Conservation (phyloP, 92 coral and sea anemone species). For the Blastomussa wellsi region DNA sequence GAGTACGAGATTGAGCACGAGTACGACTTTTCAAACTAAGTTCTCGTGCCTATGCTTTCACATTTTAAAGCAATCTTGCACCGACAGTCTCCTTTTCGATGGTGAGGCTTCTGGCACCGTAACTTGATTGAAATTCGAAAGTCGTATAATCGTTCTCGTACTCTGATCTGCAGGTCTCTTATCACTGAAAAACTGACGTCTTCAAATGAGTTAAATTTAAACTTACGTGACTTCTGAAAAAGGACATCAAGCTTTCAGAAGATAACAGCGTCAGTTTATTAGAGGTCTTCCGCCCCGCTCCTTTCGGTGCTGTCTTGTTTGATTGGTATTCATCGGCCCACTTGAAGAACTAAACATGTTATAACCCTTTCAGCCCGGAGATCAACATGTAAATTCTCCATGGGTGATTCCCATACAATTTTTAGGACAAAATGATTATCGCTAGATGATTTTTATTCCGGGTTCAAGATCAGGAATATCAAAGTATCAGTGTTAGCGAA, state of each 20-base stretch:
- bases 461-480: neutral
- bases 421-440: neutral
- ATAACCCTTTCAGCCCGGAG: no score
- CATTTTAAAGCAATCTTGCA: no score
- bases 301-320: slow-evolving; percentile 20
- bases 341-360: slow-evolving; percentile 71
- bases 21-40: no score
- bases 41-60: no score
- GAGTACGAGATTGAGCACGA: no score
- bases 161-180: no score
- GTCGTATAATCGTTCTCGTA: no score
- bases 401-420: neutral
- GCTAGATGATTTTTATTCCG: neutral
- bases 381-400: neutral
- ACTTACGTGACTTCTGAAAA: slow-evolving; percentile 83
- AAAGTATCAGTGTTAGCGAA: no score
- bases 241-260: slow-evolving; percentile 67
- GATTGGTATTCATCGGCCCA: slow-evolving; percentile 94
- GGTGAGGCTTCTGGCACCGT: no score
- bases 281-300: slow-evolving; percentile 1
- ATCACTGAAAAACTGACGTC: neutral
- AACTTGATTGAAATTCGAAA: no score
- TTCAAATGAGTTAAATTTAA: neutral
- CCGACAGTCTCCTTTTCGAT: no score
- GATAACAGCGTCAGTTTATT: slow-evolving; percentile 67